phyloP scores from a whole-genome alignment of 2,888 invertebrate species.

The Ormyrus pomaceus region DNA sequence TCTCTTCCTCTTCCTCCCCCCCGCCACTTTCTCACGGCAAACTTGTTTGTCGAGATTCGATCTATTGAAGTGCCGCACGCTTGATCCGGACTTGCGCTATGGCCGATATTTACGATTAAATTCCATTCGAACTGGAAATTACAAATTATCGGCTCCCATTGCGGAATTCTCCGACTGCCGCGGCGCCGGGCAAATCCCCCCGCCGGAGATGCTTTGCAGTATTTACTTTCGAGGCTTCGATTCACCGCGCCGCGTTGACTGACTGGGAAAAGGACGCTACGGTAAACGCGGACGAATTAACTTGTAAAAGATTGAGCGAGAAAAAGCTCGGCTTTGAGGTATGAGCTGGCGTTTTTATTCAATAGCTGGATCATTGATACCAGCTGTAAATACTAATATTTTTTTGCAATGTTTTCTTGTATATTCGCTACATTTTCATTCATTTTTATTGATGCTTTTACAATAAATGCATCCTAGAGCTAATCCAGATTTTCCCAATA shows the following conservation, averaged over 20 bases:
- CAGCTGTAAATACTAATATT: too few species aligned
- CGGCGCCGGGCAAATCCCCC: constrained; percentile 8
- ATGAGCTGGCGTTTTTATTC: too few species aligned
- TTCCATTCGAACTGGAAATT: constrained; percentile 46
- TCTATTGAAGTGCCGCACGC: constrained; percentile 24
- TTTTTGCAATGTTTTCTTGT: too few species aligned
- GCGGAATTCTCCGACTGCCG: background rate
- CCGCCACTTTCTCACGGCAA: background rate
- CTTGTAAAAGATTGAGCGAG: too few species aligned
- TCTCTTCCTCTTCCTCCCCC: too few species aligned
- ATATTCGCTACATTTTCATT: too few species aligned
- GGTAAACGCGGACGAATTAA: too few species aligned
- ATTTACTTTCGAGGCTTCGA: constrained; percentile 35
- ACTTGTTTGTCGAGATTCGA: constrained; percentile 41
- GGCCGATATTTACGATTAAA: constrained; percentile 41
- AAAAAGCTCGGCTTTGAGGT: too few species aligned
- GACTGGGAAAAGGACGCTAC: background rate
- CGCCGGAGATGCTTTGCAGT: constrained; percentile 13
- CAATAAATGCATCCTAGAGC: too few species aligned
- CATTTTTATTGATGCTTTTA: too few species aligned
- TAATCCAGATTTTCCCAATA: too few species aligned
- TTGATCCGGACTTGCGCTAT: background rate
- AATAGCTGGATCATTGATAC: too few species aligned
- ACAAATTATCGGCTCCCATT: constrained; percentile 30
- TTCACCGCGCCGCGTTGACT: constrained; percentile 8